Percentiles rank a stretch among this genome's conserved stretches.
Conservation (phyloP, 2,888 invertebrate species). For the Drosophila pseudotalamancana region DNA sequence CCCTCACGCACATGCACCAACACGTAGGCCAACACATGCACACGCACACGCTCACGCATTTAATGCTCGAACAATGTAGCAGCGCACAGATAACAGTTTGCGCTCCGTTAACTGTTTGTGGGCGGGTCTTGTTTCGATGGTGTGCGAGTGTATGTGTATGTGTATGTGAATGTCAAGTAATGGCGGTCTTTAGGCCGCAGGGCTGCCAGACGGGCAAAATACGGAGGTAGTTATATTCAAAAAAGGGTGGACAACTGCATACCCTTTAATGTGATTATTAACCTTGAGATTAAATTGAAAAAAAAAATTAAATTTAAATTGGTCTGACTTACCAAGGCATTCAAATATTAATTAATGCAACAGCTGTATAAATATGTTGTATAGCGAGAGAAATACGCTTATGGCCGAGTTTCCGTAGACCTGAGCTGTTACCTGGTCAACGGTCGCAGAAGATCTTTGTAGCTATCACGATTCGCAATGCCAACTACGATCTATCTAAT, state of each 20-base stretch:
- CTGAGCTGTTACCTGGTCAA: no score
- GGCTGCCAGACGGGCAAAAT: conserved; percentile 50
- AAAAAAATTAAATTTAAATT: no score
- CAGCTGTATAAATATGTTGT: no score
- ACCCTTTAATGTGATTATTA: background rate
- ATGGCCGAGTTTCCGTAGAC: no score
- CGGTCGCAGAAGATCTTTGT: no score
- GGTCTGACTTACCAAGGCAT: no score
- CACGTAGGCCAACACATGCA: no score
- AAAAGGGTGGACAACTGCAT: background rate
- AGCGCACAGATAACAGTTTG: conserved; percentile 36
- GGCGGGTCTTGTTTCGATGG: conserved; percentile 47
- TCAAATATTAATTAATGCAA: no score
- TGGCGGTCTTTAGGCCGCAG: conserved; percentile 45
- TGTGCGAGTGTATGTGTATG: background rate
- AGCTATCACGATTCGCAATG: no score
- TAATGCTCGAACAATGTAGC: conserved; percentile 38
- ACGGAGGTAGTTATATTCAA: background rate
- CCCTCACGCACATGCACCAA: background rate
- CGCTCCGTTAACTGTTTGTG: conserved; percentile 13
- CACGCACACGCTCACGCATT: background rate
- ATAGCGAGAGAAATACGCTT: no score
- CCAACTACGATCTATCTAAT: no score
- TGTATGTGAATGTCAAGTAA: conserved; percentile 14
- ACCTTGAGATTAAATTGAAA: no score